These are phyloP conservation scores for Globicephala melas DNA, from an alignment of 2,113 vertebrate species.

Conservation along the genomic window DNA sequence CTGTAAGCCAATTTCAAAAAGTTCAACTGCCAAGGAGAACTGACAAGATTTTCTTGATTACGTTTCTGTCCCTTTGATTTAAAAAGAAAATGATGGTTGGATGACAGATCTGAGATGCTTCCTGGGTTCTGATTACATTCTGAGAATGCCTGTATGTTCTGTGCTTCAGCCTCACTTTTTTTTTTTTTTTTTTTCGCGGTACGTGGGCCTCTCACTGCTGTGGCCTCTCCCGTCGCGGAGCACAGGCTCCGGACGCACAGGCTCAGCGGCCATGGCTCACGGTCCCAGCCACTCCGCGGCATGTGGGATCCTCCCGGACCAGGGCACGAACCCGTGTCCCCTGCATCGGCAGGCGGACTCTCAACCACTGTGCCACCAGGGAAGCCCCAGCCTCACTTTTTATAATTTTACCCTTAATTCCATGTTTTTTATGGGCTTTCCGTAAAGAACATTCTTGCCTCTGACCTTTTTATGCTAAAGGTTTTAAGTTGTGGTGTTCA, in stretches of 20 bases:
- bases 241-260: too few species aligned
- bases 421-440: neutral
- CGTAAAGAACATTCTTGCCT: neutral
- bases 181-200: too few species aligned
- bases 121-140: neutral
- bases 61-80: conserved; percentile 27
- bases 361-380: too few species aligned
- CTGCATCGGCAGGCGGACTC: too few species aligned
- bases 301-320: too few species aligned
- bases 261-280: too few species aligned
- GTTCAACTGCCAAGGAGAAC: conserved; percentile 51
- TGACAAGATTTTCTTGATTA: conserved; percentile 54
- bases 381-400: neutral
- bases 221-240: too few species aligned
- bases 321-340: too few species aligned
- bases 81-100: neutral
- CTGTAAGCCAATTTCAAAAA: conserved; percentile 45
- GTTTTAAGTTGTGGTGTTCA: neutral
- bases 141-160: neutral
- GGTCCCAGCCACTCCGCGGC: too few species aligned
- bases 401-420: neutral
- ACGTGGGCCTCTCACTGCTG: too few species aligned
- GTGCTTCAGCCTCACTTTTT: neutral
- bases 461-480: neutral
- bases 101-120: neutral